Base-by-base conservation (phyloP, 2,797 vertebrate species). In the Microcaecilia unicolor region DNA sequence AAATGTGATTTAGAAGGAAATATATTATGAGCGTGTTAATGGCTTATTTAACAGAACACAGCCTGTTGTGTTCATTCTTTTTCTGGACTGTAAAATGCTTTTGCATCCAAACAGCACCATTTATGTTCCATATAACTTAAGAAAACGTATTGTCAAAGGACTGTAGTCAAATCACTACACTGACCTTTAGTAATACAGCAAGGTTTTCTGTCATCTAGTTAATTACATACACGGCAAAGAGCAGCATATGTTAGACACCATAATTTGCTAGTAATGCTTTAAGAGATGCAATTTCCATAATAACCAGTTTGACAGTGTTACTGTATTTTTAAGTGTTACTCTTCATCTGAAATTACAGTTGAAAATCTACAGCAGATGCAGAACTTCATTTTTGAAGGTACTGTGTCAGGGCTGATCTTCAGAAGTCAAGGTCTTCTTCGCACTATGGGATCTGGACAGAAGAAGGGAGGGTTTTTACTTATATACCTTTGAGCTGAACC, bases 121-220 rank as follows among this genome's bases (percentile, higher is more conserved):
- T 63, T 40, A 51, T 45, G 25, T 8, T 2, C 6, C 36, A n/a
- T 7, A 28, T 54, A 55, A 25, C 39, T 58, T 26, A 67, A 53
- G 41, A 61, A 55, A 30, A 6, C 20, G 29, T 66, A 58, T 18
- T 64, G 37, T 58, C 57, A 60, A 33, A 55, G 22, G 53, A 28
- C 31, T 55, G 36, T 31, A 58, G 34, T 44, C 45, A 58, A 47
- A 54, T 61, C 34, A 48, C 21, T 41, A 26, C 31, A 13, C 1
- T 36, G 18, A 59, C 44, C 37, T 55, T 61, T 56, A 23, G 9
- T 44, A 37, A 25, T 64, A 42, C 62, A 68, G 37, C 18, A 51
- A 41, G 26, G 8, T n/a, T 69, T 67, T 58, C 49, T 44, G 37
- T 44, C 58, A 55, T 8, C 9, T 31, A 16, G 53, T 51, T 61